Evolutionary conservation across 30 jellyfish, hydroid and myxozoan species (phyloP).

Genomic region (Mastigias papua): DNA sequence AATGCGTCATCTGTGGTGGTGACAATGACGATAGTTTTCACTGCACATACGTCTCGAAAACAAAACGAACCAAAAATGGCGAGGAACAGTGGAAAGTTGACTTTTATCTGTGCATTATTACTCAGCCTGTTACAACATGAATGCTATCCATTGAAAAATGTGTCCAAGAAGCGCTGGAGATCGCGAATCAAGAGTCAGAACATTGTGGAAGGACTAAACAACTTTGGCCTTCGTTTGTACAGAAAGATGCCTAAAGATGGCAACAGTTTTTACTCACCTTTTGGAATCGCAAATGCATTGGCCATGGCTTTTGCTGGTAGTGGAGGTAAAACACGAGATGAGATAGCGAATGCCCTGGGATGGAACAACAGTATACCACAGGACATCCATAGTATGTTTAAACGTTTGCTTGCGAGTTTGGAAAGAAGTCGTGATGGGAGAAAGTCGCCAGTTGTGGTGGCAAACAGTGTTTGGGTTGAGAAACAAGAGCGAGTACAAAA

Average conservation of each 20-base stretch:
- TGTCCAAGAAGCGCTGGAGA: neutral
- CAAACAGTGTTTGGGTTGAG: constrained; percentile 72
- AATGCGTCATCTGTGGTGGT: too few species aligned
- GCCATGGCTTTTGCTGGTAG: constrained; percentile 68
- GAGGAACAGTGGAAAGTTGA: neutral
- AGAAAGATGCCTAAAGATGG: constrained; percentile 15
- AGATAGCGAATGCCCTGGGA: constrained; percentile 54
- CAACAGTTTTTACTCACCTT: constrained; percentile 64
- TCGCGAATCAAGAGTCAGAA: neutral
- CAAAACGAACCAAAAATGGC: neutral
- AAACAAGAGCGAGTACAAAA: neutral
- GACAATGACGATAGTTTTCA: too few species aligned
- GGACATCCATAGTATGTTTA: neutral
- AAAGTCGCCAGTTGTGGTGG: constrained; percentile 7
- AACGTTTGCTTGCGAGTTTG: neutral
- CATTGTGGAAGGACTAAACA: constrained; percentile 13
- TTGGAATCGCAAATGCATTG: constrained; percentile 60
- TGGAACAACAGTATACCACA: neutral
- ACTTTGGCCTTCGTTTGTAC: constrained; percentile 43
- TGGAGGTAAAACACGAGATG: constrained; percentile 58
- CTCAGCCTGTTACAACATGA: neutral
- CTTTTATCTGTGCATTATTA: neutral
- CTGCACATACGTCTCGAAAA: too few species aligned
- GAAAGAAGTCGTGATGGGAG: neutral
- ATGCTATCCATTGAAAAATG: neutral